Base-by-base conservation (phyloP, 2,888 invertebrate genomes). In the Strigamia transsilvanica region DNA sequence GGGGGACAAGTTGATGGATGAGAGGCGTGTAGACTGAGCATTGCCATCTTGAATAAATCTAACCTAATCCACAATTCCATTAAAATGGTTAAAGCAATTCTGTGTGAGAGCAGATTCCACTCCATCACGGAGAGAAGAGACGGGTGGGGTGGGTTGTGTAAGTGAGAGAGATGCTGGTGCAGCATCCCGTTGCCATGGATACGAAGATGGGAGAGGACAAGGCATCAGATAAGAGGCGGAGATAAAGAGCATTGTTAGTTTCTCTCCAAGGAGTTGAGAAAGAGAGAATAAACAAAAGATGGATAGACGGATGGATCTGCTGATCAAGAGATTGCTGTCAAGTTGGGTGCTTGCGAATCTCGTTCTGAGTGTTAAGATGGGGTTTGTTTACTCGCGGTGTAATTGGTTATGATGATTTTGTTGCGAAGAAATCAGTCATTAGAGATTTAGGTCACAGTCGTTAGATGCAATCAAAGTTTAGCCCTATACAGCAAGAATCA, bases 1-100 rank as follows among this genome's bases (percentile, higher is more conserved):
- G 32, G 82, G 82, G 82, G 82, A 15, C 38, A 66, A 82, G 41
- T 82, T 77, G 61, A 66, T 66, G 61, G 61, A 66, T 66, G 61
- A 66, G 61, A 66, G 80, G 38, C 15, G 46, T 32, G 41, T 27
- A 27, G 38, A 38, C 38, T 51, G 41, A 46, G 51, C 80, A 80
- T 80, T 80, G 46, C 51, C 80, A 80, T 80, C 56, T 80, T 46
- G 80, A 38, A 34, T 27, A 80, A 56, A 27, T 51, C 51, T 56
- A 80, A 56, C 56, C 61, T 66, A 66, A 66, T 66, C 61, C 61
- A 66, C 61, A 66, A 66, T 66, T 66, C 61, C 61, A 66, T 66
- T 66, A 66, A 66, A 66, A 66, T 66, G 61, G 61, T 66, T 66
- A 66, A 66, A 66, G 61, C 61, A 66, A 66, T 66, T 66, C 61